Base-by-base conservation (phyloP, 1,140 invertebrate genomes). In the Aphaenogaster floridana region DNA sequence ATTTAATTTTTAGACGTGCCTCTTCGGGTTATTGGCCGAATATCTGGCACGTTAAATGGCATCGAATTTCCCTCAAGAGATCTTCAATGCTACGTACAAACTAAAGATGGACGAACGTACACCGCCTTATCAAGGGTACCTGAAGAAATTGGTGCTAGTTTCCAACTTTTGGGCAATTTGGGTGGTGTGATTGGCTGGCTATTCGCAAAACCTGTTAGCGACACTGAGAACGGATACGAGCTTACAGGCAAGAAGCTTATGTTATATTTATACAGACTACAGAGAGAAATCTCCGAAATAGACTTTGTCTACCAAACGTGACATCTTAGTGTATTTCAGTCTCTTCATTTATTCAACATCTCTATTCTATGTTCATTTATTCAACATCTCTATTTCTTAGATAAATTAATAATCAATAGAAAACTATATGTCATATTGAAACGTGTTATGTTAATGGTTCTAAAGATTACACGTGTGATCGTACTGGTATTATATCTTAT, bases 21-120 rank as follows among this genome's bases (percentile, higher is more conserved):
- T 0, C 96, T 99, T 68, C 96, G 99, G 92, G 97, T 99, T 0
- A 98, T 97, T 86, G 99, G 99, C 2, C 98, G 97, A 94, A 95
- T 99, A 2, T 96, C 96, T 76, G 98, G 98, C 11, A 96, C 93
- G 72, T 94, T 99, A 0, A 99, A 99, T 93, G 97, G 97, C 28
- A 94, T 97, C 39, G 94, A 96, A 21, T 95, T 99, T 3, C 96
- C 97, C 13, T 96, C 98, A 52, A 96, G 98, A n/a, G 97, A 99
- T 93, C 96, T 99, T 71, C 99, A 99, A 95, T 98, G 98, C 0
- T 99, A 99, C 94, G 97, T 99, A 0, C 97, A 99, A 3, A 98
- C 98, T 4, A 96, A 96, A 15, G 99, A 99, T 93, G 98, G 98
- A 3, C 96, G 98, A 84, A 97, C 97, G 2, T 99, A 99, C 93